phyloP scores from a whole-genome alignment of 2,797 vertebrate species.

The Liparis tanakae region DNA sequence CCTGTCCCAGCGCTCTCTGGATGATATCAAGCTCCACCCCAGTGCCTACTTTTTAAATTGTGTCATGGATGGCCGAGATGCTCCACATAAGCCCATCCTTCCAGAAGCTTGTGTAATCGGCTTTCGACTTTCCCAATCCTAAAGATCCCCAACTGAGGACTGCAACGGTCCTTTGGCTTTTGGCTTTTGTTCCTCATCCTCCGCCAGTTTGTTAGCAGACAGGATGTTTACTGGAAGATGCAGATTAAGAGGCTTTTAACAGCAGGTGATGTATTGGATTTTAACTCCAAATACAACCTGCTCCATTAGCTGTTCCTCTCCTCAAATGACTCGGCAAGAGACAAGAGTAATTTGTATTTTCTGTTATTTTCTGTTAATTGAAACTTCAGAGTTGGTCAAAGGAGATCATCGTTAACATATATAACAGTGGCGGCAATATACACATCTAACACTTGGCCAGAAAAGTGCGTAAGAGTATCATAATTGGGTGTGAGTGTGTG shows the following conservation, averaged over 20 bases:
- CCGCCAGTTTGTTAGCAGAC: slow-evolving; percentile 34
- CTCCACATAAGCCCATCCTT: too few relatives aligned
- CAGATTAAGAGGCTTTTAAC: slow-evolving; percentile 13
- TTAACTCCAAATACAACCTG: not conserved
- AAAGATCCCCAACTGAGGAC: too few relatives aligned
- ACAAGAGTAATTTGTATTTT: not conserved
- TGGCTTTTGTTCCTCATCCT: slow-evolving; percentile 53
- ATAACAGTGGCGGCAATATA: not conserved
- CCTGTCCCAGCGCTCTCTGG: too few relatives aligned
- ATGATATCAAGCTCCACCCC: too few relatives aligned
- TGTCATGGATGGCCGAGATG: too few relatives aligned
- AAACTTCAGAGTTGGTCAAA: not conserved
- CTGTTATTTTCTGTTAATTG: not conserved
- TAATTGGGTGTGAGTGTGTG: not conserved
- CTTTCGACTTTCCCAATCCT: too few relatives aligned
- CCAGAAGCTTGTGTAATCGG: too few relatives aligned
- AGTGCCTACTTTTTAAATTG: too few relatives aligned
- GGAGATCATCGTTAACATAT: not conserved
- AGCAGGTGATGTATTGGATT: slow-evolving; percentile 10
- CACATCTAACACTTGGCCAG: not conserved
- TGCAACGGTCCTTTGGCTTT: slow-evolving; percentile 56
- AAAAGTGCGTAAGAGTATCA: not conserved
- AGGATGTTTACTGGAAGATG: slow-evolving; percentile 12
- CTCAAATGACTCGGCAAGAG: not conserved
- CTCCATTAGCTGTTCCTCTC: not conserved